Percentiles rank a stretch among this genome's conserved stretches.
phyloP scores from a whole-genome alignment of 2,797 vertebrate species.

The Danio kyathit region DNA sequence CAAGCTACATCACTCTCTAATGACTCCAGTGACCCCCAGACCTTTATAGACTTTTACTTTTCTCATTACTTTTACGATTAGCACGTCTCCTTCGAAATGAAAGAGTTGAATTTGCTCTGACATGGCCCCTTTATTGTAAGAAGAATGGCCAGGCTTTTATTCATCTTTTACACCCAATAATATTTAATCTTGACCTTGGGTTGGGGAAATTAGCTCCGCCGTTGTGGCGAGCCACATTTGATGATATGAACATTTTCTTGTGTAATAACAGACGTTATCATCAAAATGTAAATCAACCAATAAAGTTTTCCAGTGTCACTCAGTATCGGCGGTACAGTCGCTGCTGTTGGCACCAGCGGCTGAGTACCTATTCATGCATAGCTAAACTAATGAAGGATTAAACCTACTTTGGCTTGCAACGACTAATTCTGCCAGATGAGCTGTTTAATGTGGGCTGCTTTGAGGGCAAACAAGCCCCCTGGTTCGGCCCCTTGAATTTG shows the following conservation, averaged over 20 bases:
- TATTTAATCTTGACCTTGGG: constrained; percentile 61
- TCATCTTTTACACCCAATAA: constrained; percentile 46
- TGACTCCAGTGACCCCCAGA: constrained; percentile 13
- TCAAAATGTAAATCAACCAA: constrained; percentile 47
- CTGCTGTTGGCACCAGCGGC: constrained; percentile 6
- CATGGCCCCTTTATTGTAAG: constrained; percentile 47
- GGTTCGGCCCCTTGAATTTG: constrained; percentile 41
- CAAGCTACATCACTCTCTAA: not conserved
- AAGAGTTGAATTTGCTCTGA: constrained; percentile 49
- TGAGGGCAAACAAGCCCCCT: constrained; percentile 57
- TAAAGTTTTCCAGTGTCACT: constrained; percentile 39
- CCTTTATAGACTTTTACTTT: constrained; percentile 29
- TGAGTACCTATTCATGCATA: constrained; percentile 45
- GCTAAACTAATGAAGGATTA: constrained; percentile 60
- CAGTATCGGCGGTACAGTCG: constrained; percentile 19
- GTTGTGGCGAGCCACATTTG: constrained; percentile 33
- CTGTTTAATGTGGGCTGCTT: constrained; percentile 50
- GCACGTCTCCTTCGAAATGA: constrained; percentile 24
- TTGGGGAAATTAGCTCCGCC: constrained; percentile 48
- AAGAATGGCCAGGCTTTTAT: constrained; percentile 39
- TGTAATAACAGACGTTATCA: constrained; percentile 11
- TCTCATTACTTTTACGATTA: constrained; percentile 48
- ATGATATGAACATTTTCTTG: constrained; percentile 12
- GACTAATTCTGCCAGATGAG: constrained; percentile 50
- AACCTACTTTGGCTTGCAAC: constrained; percentile 47